Evolutionary conservation across 2,797 vertebrate species (phyloP).

Genomic region (Malurus splendens): DNA sequence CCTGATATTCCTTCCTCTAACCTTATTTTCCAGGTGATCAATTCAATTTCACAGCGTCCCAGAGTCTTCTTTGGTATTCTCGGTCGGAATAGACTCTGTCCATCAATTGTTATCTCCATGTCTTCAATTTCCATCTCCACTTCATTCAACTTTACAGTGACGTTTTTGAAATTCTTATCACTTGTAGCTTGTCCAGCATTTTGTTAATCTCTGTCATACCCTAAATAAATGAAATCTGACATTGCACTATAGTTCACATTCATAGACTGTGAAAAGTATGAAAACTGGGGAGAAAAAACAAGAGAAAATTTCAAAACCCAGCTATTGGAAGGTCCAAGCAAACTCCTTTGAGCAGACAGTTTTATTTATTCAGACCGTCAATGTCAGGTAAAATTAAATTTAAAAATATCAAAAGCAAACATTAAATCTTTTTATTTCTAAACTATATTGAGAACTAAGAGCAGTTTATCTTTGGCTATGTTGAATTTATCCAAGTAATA

Average conservation of each 20-base stretch:
- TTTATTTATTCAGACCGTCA: background rate
- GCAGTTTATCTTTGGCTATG: background rate
- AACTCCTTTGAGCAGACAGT: background rate
- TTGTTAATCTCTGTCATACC: conserved; percentile 33
- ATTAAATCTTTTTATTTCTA: background rate
- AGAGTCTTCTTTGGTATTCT: conserved; percentile 11
- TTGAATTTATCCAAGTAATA: background rate
- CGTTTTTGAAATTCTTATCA: conserved; percentile 27
- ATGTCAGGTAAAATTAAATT: background rate
- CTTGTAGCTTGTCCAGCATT: background rate
- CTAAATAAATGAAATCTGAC: conserved; percentile 25
- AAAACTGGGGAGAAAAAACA: background rate
- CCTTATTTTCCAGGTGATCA: conserved; percentile 66
- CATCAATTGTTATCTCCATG: conserved; percentile 26
- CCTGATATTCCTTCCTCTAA: conserved; percentile 33
- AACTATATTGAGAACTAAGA: background rate
- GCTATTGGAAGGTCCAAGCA: background rate
- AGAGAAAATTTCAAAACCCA: background rate
- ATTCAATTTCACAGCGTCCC: conserved; percentile 44
- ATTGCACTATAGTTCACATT: background rate
- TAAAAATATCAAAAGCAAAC: background rate
- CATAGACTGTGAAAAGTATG: background rate
- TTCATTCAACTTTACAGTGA: conserved; percentile 25
- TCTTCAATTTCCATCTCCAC: conserved; percentile 39
- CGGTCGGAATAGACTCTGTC: conserved; percentile 15